Base-by-base conservation (phyloP, 2,113 vertebrate species). In the Hemiprocne comata region DNA sequence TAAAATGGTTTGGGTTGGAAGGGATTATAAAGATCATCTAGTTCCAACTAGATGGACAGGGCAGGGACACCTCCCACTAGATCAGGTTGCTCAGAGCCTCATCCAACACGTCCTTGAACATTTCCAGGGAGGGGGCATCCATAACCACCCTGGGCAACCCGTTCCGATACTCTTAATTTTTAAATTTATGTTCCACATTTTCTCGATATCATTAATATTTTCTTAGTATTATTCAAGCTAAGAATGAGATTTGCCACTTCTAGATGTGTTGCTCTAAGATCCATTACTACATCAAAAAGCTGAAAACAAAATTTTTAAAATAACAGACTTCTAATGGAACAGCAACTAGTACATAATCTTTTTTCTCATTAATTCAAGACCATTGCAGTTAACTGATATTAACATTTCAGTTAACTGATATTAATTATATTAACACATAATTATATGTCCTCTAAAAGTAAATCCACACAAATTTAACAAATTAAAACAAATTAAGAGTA, bases 261-360 rank as follows among this genome's bases (percentile, higher is more conserved):
- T 26, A 57, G 29, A 71, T 26, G 9, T 36, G 21, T 77, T 0
- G 0, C 8, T 28, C 2, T 70, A 66, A 80, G 28, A 46, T 31
- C 7, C 55, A 55, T 34, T 42, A 25, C 21, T 42, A 54, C 23
- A 84, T 29, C 6, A 50, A 81, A 55, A 93, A 77, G 17, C 26
- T 14, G 33, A 65, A 67, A 86, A 50, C 1, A 25, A 51, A 67
- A 74, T 23, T 36, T 48, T 28, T 11, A 81, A 51, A 75, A 53
- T 40, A 64, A 42, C 25, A 72, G 57, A 62, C 8, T 17, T 71
- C 34, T 25, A 72, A 60, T 60, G 36, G 28, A 93, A 85, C 2
- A 81, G 33, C 16, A 70, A 53, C n/a, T 36, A 64, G 54, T 18
- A 76, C 6, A 57, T 18, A 19, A 31, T 31, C 1, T 20, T 57